These are phyloP conservation scores for Plebejus melissa DNA, from an alignment of 2,888 invertebrate genomes.

Conservation along the genomic window DNA sequence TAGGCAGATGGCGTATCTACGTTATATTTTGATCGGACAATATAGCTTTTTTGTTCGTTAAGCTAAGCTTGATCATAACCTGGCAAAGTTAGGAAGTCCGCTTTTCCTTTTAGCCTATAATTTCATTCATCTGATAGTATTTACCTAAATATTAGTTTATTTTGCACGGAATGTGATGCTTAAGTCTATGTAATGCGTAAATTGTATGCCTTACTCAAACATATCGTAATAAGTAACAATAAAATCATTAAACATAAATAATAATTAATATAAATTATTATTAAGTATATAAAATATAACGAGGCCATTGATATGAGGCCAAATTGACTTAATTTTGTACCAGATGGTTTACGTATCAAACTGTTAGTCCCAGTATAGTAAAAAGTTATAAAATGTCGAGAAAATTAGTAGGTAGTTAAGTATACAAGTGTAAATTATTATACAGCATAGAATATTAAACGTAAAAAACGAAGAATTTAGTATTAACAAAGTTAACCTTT, in stretches of 20 bases:
- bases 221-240: background rate
- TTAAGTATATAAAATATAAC: background rate
- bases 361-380: background rate
- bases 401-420: background rate
- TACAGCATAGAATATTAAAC: background rate
- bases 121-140: background rate
- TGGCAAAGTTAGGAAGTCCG: too few species aligned
- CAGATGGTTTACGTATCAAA: background rate
- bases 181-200: background rate
- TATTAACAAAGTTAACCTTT: background rate
- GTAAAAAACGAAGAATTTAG: too few species aligned
- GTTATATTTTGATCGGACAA: background rate
- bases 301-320: constrained; percentile 10
- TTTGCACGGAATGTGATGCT: constrained; percentile 6
- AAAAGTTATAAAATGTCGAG: background rate
- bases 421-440: background rate
- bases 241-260: constrained; percentile 2
- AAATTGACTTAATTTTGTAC: constrained; percentile 15
- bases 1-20: too few species aligned
- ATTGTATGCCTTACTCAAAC: background rate
- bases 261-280: background rate
- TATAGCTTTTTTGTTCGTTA: too few species aligned
- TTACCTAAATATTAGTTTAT: background rate
- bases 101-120: background rate
- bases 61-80: too few species aligned